phyloP scores from a whole-genome alignment of 2,797 vertebrate species.

The Microctenopoma steveboyesi region DNA sequence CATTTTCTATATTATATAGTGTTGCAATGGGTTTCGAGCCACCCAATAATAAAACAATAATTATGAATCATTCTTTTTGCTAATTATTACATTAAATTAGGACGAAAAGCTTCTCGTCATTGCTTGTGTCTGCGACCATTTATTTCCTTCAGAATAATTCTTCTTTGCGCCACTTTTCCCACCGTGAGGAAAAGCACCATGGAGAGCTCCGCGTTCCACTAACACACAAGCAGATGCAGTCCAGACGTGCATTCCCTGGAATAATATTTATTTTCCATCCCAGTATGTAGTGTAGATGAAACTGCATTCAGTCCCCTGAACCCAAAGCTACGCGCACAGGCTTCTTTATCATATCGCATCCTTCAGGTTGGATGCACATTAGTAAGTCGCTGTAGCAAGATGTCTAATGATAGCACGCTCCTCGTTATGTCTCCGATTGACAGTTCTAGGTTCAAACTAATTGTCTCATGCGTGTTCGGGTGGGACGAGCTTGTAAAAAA shows the following conservation, averaged over 20 bases:
- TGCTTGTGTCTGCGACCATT: too few relatives aligned
- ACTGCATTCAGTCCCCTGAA: background rate
- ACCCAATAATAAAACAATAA: too few relatives aligned
- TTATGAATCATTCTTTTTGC: too few relatives aligned
- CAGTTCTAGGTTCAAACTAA: constrained; percentile 75
- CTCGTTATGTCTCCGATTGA: constrained; percentile 77
- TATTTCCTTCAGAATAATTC: background rate
- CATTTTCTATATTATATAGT: background rate
- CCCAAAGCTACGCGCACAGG: background rate
- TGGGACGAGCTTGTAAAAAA: constrained; percentile 79
- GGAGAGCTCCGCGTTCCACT: constrained; percentile 71
- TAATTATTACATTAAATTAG: too few relatives aligned
- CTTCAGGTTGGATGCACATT: constrained; percentile 62
- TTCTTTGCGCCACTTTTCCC: background rate
- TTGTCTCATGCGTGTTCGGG: constrained; percentile 63
- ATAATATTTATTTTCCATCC: constrained; percentile 56
- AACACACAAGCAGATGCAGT: background rate
- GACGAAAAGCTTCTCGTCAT: background rate
- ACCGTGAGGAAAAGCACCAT: constrained; percentile 63
- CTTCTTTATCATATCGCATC: background rate
- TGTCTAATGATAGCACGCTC: constrained; percentile 67
- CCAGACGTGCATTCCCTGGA: constrained; percentile 3
- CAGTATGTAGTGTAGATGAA: constrained; percentile 21
- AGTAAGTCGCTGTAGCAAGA: constrained; percentile 57
- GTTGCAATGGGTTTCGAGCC: background rate